Evolutionary conservation across 2,888 invertebrate species (phyloP), one percentile per base, ranked within the genome.

Genomic region (Polymixis lichenea): DNA sequence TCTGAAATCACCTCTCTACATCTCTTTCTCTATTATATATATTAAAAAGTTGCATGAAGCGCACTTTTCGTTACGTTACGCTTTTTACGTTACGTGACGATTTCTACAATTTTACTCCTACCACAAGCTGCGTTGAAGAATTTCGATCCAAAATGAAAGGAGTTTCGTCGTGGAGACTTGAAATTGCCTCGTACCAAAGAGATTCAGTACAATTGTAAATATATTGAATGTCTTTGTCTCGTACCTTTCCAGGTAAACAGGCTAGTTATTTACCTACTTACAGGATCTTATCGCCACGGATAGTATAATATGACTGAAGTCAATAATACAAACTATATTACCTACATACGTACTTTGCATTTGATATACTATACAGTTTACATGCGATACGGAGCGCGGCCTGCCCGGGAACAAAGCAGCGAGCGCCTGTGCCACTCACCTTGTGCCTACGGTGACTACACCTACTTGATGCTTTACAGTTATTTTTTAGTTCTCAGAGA

Each of bases 401-500:
- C 92, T 91, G 92, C 91, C 89, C 93, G 93, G 93, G 95, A 95
- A 95, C 95, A 95, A 95, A 95, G 94, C 94, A 92, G 91, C 92
- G 94, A 93, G 94, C 93, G 92, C 89, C 90, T 92, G 92, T 94
- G 92, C 94, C 94, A 93, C 94, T 95, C 94, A 93, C 93, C 92
- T 93, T 92, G 90, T 62, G 32, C n/a, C 0, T 65, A 91, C 86
- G 53, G 66, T 86, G 90, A 74, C 65, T 55, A 46, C 62, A 65
- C 9, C 6, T 22, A 70, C 84, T 94, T 92, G 92, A 87, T 93
- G 92, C 91, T 93, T 90, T 73, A 15, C 58, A n/a, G 1, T 53
- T 62, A 60, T 58, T 56, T 49, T 69, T 67, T 49, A 22, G 22
- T 61, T 61, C 6, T n/a, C 15, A 28, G 15, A n/a, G 38, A 49